Evolutionary conservation across 92 coral and sea anemone species (phyloP).

Genomic region (Desmophyllum pertusum): DNA sequence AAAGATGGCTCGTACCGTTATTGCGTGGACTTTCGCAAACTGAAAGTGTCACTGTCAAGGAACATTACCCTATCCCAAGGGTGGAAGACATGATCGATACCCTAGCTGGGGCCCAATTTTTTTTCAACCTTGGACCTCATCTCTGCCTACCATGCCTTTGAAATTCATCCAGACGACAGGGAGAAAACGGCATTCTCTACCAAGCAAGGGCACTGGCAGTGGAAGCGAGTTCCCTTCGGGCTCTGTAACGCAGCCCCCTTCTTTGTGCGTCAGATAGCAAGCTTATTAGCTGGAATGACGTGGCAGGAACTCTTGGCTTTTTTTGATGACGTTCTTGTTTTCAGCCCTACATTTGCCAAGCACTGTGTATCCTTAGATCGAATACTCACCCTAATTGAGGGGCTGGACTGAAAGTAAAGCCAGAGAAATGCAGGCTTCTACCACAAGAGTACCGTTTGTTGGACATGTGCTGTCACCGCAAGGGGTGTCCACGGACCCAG

Average conservation of each 20-base stretch:
- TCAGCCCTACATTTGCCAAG: conserved; percentile 33
- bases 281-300: conserved; percentile 26
- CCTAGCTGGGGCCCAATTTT: conserved; percentile 37
- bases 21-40: conserved; percentile 53
- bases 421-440: conserved; percentile 41
- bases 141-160: conserved; percentile 38
- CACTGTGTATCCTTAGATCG: conserved; percentile 38
- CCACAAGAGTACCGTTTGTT: conserved; percentile 19
- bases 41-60: conserved; percentile 53
- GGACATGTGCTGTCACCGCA: conserved; percentile 45
- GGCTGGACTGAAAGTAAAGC: conserved; percentile 54
- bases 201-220: conserved; percentile 54
- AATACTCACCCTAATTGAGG: conserved; percentile 36
- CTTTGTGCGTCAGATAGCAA: conserved; percentile 36
- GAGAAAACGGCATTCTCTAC: conserved; percentile 57
- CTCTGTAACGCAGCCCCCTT: conserved; percentile 48
- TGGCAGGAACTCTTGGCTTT: conserved; percentile 47
- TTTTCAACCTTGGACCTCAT: conserved; percentile 49
- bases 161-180: conserved; percentile 34
- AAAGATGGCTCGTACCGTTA: conserved; percentile 29
- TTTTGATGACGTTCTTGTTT: conserved; percentile 51
- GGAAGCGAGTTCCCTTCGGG: conserved; percentile 45
- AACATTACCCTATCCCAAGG: conserved; percentile 52
- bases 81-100: conserved; percentile 54
- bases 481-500: conserved; percentile 56